Conservation (phyloP, 2,888 invertebrate species). For the Lucinisca nassula region DNA sequence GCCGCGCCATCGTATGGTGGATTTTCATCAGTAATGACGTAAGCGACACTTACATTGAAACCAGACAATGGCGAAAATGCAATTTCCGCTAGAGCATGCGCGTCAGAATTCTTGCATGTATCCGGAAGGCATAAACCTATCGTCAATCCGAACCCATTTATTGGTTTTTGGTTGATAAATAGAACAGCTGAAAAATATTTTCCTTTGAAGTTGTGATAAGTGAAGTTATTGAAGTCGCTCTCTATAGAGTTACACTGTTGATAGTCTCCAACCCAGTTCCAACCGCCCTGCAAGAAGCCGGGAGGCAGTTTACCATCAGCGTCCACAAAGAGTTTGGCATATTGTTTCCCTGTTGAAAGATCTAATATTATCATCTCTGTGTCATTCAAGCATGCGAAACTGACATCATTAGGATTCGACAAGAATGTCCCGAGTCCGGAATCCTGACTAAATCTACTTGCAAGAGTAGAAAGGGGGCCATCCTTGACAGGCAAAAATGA, state of each 20-base stretch:
- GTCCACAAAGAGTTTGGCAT: constrained; percentile 41
- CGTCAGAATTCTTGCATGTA: constrained; percentile 34
- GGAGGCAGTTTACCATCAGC: constrained; percentile 43
- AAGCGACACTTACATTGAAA: not conserved
- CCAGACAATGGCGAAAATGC: not conserved
- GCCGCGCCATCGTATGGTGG: constrained; percentile 10
- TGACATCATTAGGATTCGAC: not conserved
- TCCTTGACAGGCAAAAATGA: too few relatives aligned
- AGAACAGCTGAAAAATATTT: constrained; percentile 46
- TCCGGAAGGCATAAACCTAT: constrained; percentile 56
- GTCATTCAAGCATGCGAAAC: constrained; percentile 43
- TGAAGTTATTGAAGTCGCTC: constrained; percentile 2
- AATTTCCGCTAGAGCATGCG: not conserved
- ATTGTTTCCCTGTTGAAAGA: not conserved
- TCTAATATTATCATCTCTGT: constrained; percentile 31
- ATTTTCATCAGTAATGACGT: not conserved
- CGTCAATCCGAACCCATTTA: not conserved
- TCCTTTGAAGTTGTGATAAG: constrained; percentile 24
- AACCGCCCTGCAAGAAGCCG: constrained; percentile 42
- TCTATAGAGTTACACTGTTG: constrained; percentile 43
- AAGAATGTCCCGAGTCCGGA: not conserved
- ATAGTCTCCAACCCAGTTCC: constrained; percentile 50
- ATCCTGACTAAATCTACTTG: not conserved
- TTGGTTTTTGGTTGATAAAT: not conserved
- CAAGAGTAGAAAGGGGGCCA: not conserved